phyloP scores from a whole-genome alignment of 2,888 invertebrate genomes.

The Hirtodrosophila alboralis region DNA sequence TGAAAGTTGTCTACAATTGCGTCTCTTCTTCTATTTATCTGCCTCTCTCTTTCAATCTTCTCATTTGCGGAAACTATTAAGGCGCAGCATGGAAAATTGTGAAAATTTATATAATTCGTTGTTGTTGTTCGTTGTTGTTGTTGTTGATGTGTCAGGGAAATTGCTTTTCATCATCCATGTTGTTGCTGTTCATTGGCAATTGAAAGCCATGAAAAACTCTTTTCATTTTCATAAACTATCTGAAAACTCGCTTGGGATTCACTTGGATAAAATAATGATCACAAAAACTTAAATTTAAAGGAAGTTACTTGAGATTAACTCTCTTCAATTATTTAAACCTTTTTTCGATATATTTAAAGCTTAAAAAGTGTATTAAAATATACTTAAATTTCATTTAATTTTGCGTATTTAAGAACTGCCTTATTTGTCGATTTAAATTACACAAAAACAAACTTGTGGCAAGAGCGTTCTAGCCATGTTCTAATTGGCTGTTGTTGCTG shows the following conservation, averaged over 20 bases:
- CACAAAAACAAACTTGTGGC: conserved; percentile 29
- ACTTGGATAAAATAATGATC: conserved; percentile 5
- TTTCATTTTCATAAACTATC: conserved; percentile 72
- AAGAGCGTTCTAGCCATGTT: conserved; percentile 20
- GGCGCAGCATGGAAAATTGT: conserved; percentile 67
- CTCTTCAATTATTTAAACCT: too few relatives aligned
- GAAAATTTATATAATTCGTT: conserved; percentile 71
- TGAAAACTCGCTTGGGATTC: conserved; percentile 22
- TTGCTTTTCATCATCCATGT: conserved; percentile 61
- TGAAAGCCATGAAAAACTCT: conserved; percentile 54
- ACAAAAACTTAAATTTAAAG: conserved; percentile 9
- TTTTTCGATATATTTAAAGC: too few relatives aligned
- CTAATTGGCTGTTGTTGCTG: conserved; percentile 50
- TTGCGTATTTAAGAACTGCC: too few relatives aligned
- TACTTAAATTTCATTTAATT: too few relatives aligned
- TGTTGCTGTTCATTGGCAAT: too few relatives aligned
- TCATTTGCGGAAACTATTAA: conserved; percentile 69
- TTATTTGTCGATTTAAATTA: conserved; percentile 46
- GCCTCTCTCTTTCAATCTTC: conserved; percentile 8
- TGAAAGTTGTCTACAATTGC: conserved; percentile 42
- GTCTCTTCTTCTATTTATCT: conserved; percentile 3
- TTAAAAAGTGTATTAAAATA: too few relatives aligned
- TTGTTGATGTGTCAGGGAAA: conserved; percentile 51
- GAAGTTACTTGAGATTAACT: conserved; percentile 4
- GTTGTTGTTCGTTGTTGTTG: conserved; percentile 23